Conservation (phyloP, 2,797 vertebrate species). For the Synanceia verrucosa region DNA sequence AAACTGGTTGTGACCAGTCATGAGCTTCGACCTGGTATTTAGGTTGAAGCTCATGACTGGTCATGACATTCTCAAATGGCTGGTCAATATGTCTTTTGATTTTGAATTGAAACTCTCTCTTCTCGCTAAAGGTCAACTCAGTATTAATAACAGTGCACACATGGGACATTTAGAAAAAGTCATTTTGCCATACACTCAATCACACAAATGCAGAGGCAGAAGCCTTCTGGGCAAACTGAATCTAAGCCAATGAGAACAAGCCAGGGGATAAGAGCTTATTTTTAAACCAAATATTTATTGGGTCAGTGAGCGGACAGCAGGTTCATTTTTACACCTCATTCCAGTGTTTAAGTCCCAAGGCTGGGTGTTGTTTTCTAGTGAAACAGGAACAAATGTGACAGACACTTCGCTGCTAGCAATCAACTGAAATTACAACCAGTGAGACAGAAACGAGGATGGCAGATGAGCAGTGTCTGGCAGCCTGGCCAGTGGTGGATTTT, state of each 20-base stretch:
- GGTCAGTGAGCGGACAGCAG: constrained; percentile 14
- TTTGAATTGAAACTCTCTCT: constrained; percentile 32
- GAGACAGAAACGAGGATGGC: constrained; percentile 18
- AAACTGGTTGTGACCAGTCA: too few relatives aligned
- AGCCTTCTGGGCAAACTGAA: constrained; percentile 39
- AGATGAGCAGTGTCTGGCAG: constrained; percentile 43
- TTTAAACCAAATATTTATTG: constrained; percentile 20
- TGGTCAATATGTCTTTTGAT: constrained; percentile 43
- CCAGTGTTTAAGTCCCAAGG: constrained; percentile 21
- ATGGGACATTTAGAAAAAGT: constrained; percentile 43
- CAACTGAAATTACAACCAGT: constrained; percentile 54
- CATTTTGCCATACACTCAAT: constrained; percentile 30
- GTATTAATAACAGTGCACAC: constrained; percentile 14
- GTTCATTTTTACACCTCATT: constrained; percentile 26
- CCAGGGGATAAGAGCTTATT: not conserved
- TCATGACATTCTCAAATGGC: not conserved
- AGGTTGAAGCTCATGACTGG: constrained; percentile 16
- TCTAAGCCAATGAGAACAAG: constrained; percentile 28
- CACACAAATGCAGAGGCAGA: constrained; percentile 20
- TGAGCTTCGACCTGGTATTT: constrained; percentile 39
- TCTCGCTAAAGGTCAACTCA: constrained; percentile 53
- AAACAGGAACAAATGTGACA: constrained; percentile 44
- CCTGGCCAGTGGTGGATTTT: constrained; percentile 18
- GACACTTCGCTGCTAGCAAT: constrained; percentile 41
- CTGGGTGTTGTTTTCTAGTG: constrained; percentile 24